Conservation (phyloP, 2,797 vertebrate species). For the Thripadectes ignobilis region DNA sequence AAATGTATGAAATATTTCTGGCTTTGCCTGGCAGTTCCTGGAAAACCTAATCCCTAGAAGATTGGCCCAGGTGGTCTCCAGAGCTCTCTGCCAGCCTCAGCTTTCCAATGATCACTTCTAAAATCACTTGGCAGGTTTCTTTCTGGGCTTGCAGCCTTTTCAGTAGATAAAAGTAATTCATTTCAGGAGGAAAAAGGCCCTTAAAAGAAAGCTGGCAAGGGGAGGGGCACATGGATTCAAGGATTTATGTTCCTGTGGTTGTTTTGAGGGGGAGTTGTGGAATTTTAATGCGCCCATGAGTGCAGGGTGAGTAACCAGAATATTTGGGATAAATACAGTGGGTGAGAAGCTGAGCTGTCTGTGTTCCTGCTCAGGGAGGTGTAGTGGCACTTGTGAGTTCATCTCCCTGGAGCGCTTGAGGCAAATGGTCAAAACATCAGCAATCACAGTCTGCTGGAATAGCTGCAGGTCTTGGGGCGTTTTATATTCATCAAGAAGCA, state of each 20-base stretch:
- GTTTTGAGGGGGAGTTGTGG: too few species aligned
- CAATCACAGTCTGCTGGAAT: background rate
- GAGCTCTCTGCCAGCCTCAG: background rate
- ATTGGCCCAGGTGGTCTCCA: background rate
- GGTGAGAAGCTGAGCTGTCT: background rate
- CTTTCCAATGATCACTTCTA: background rate
- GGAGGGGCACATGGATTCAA: too few species aligned
- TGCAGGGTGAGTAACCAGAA: background rate
- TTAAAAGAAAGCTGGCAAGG: background rate
- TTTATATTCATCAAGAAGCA: background rate
- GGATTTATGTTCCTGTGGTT: background rate
- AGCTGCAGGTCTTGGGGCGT: background rate
- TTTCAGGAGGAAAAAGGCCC: background rate
- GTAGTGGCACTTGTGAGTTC: background rate
- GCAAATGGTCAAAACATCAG: background rate
- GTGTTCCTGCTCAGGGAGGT: background rate
- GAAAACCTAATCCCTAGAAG: background rate
- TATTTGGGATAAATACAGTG: background rate
- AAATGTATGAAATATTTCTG: background rate
- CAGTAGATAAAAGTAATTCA: background rate
- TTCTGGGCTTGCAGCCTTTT: background rate
- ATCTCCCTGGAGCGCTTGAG: background rate
- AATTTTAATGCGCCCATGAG: rapidly evolving
- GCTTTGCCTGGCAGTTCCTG: background rate
- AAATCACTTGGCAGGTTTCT: background rate